Evolutionary conservation across 2,797 vertebrate species (phyloP).

Genomic region (Sandelia bainsii): DNA sequence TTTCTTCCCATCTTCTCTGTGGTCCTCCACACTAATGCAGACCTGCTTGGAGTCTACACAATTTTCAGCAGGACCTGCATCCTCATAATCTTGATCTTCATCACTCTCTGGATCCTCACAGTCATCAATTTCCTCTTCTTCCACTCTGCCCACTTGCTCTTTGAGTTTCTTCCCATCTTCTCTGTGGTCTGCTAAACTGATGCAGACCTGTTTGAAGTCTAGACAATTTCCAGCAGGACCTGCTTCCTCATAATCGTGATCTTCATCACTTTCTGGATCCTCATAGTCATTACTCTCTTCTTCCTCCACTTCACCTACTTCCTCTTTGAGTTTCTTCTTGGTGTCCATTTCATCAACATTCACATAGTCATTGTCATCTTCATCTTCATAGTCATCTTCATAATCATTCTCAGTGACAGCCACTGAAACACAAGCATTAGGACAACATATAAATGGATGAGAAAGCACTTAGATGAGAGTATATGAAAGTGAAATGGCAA

Average conservation of each 20-base stretch:
- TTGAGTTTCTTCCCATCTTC: neutral
- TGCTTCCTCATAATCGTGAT: conserved; percentile 1
- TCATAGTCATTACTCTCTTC: neutral
- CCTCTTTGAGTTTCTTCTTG: neutral
- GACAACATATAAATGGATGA: neutral
- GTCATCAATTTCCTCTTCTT: neutral
- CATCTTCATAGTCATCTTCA: neutral
- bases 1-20: neutral
- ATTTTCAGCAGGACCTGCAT: rapidly evolving
- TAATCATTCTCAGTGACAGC: neutral
- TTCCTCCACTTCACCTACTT: neutral
- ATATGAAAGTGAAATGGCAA: neutral
- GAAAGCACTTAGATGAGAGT: neutral
- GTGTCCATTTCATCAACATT: neutral
- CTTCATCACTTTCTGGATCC: neutral
- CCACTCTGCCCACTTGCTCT: neutral
- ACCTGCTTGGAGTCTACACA: neutral
- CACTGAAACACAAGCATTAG: conserved; percentile 2
- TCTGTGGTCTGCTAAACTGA: neutral
- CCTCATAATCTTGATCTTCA: conserved; percentile 6
- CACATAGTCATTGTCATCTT: neutral
- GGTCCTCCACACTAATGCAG: neutral
- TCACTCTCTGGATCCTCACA: neutral
- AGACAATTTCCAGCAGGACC: rapidly evolving
- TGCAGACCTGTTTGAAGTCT: neutral